Percentiles rank a stretch among this genome's conserved stretches.
Conservation (phyloP, 2,797 vertebrate species). For the Enteromius viviparus region DNA sequence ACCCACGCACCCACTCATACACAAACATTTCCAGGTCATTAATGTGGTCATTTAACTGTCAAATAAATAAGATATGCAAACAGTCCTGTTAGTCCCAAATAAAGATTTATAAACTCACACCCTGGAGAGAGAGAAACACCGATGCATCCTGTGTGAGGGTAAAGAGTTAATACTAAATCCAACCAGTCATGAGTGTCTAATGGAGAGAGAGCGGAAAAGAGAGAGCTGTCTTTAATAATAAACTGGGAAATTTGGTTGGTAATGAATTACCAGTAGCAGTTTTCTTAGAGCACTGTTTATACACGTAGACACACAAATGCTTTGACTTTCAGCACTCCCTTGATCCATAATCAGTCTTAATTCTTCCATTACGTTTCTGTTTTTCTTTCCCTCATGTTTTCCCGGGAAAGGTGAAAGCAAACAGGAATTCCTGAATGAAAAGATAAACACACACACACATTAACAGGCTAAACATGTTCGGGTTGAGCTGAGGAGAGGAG, state of each 20-base stretch:
- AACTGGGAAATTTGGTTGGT: slow-evolving; percentile 20
- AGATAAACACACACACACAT: slow-evolving; percentile 66
- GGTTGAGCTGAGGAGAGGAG: slow-evolving; percentile 40
- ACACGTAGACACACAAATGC: slow-evolving; percentile 11
- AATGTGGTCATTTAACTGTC: slow-evolving; percentile 37
- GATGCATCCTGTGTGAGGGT: slow-evolving; percentile 30
- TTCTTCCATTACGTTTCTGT: slow-evolving; percentile 77
- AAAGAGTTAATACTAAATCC: slow-evolving; percentile 22
- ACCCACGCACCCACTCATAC: slow-evolving; percentile 11
- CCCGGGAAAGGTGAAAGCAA: slow-evolving; percentile 77
- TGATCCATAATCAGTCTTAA: slow-evolving; percentile 74
- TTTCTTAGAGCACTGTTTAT: slow-evolving; percentile 9
- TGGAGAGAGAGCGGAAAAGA: slow-evolving; percentile 2
- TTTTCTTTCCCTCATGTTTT: slow-evolving; percentile 70
- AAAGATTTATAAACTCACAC: slow-evolving; percentile 23
- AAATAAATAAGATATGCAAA: slow-evolving; percentile 19
- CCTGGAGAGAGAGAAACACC: slow-evolving; percentile 15
- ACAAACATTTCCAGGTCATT: slow-evolving; percentile 30
- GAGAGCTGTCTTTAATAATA: slow-evolving; percentile 22
- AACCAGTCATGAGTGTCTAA: slow-evolving; percentile 1
- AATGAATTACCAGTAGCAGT: slow-evolving; percentile 46
- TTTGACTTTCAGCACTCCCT: slow-evolving; percentile 67
- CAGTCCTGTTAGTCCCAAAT: slow-evolving; percentile 10
- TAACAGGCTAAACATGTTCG: slow-evolving; percentile 6
- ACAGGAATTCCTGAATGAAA: slow-evolving; percentile 78